Percentiles rank a stretch among this genome's conserved stretches.
phyloP scores from a whole-genome alignment of 2,888 invertebrate genomes.

The Leucania comma region DNA sequence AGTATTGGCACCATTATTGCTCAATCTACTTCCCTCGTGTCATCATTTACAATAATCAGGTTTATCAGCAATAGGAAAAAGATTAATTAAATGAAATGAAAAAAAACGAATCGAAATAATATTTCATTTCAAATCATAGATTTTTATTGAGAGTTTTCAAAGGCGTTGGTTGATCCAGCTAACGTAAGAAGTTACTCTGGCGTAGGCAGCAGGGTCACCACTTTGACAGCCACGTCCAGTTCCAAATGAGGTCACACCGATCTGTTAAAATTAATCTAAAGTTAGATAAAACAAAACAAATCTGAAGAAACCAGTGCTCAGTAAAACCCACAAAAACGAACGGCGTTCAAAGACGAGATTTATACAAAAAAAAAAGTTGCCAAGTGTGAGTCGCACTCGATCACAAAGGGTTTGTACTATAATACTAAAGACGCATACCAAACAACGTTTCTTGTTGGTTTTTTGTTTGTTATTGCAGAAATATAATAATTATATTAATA shows the following conservation, averaged over 20 bases:
- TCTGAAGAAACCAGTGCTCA: not conserved
- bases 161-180: constrained; percentile 56
- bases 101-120: not conserved
- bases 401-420: no score
- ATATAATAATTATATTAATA: no score
- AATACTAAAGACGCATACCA: no score
- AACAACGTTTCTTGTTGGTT: no score
- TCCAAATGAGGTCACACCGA: constrained; percentile 38
- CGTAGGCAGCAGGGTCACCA: constrained; percentile 68
- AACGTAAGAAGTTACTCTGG: constrained; percentile 69
- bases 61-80: no score
- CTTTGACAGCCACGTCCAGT: constrained; percentile 64
- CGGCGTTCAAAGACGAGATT: not conserved
- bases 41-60: no score
- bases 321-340: not conserved
- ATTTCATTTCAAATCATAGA: not conserved
- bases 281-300: not conserved
- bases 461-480: no score
- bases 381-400: no score
- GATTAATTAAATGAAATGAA: not conserved
- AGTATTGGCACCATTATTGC: no score
- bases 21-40: no score
- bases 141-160: constrained; percentile 16
- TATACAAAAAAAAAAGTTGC: not conserved
- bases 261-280: not conserved